phyloP scores from a whole-genome alignment of 2,797 vertebrate species.

The Rhabdophis nuchalis region DNA sequence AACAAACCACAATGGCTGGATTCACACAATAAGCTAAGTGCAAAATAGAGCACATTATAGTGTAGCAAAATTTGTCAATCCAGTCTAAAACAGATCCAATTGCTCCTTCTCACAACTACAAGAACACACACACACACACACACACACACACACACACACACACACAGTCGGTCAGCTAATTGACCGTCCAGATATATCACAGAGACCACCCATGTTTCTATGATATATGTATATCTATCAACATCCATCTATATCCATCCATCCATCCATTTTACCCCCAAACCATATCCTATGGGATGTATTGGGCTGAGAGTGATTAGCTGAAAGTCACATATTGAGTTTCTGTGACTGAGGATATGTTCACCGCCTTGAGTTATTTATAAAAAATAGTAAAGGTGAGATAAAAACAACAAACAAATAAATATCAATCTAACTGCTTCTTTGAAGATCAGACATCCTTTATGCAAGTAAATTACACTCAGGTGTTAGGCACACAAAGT shows the following conservation, averaged over 20 bases:
- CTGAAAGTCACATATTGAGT: not conserved
- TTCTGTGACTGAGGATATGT: not conserved
- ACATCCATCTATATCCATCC: too few relatives aligned
- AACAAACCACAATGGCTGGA: not conserved
- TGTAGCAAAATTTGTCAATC: not conserved
- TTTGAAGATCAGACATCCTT: constrained; percentile 67
- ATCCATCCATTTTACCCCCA: not conserved
- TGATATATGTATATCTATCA: not conserved
- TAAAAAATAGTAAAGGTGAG: not conserved
- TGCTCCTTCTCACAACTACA: not conserved
- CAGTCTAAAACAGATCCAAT: not conserved
- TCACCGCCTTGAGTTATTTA: not conserved
- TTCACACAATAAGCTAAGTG: not conserved
- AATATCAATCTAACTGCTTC: constrained; percentile 50
- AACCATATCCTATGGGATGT: not conserved
- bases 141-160: too few relatives aligned
- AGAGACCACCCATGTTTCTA: not conserved
- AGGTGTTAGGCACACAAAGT: constrained; percentile 34
- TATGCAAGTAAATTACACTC: constrained; percentile 44
- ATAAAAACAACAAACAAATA: not conserved
- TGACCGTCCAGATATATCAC: not conserved
- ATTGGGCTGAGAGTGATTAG: not conserved
- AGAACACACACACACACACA: not conserved
- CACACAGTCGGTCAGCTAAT: not conserved
- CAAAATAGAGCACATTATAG: not conserved